Base-by-base conservation (phyloP, 2,797 vertebrate species). In the Acestrorhynchus altus region DNA sequence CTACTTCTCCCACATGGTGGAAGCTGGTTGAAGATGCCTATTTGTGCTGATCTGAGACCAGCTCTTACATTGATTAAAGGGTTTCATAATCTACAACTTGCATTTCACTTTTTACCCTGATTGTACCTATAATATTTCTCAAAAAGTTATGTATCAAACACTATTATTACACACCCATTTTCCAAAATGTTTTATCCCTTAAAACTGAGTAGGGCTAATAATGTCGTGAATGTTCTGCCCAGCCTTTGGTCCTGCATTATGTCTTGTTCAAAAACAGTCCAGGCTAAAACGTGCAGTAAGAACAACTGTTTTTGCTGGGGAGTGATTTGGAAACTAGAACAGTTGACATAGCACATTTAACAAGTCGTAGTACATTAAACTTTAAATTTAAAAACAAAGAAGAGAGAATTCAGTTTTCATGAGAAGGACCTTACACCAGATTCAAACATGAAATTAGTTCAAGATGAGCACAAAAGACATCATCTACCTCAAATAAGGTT, bases 1-100 rank as follows among this genome's bases (percentile, higher is more conserved):
- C 40, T 40, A 15, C 44, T 80, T 63, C 22, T 67, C 56, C 46
- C 39, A 46, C 52, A 63, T 64, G 24, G 28, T 80, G 51, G 66
- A 76, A 82, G 83, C 78, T 71, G 76, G 69, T 85, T 81, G 70
- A 84, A 70, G 81, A 84, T 84, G 85, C 77, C 86, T 84, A 78
- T 86, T 72, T 71, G 74, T 81, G 83, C 75, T 64, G 72, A 75
- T 64, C 51, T 74, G 69, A 73, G 77, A 77, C 81, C 67, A 80
- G 81, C 84, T 86, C 86, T 71, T 65, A 31, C 8, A 54, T 20
- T 49, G 46, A 1, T 49, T 20, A 39, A 44, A 42, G 16, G 18
- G 59, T 18, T 31, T 35, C 31, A 40, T 39, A n/a, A 40, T 39
- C 16, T 18, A n/a, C 18, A 18, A 31, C 18, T 59, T 16, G 24